These are phyloP conservation scores for Leptinotarsa defecta DNA, from an alignment of 1,140 invertebrate genomes.

Conservation along the genomic window DNA sequence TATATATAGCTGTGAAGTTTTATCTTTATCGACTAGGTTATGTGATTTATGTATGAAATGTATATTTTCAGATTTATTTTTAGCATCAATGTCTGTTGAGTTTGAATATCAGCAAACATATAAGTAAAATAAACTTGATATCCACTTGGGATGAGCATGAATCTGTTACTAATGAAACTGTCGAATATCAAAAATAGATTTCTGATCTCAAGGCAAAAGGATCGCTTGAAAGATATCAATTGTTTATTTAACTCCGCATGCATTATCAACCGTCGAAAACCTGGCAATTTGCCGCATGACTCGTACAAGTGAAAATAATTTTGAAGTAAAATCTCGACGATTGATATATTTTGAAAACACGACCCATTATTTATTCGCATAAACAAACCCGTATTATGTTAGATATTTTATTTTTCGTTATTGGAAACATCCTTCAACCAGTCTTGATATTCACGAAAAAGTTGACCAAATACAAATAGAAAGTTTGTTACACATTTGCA, in stretches of 20 bases:
- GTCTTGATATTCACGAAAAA: too few relatives aligned
- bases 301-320: slow-evolving; percentile 28
- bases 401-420: too few relatives aligned
- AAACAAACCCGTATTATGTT: too few relatives aligned
- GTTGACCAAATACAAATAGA: too few relatives aligned
- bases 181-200: neutral
- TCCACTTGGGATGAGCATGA: neutral
- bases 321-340: too few relatives aligned
- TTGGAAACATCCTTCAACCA: too few relatives aligned
- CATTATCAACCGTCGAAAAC: slow-evolving; percentile 21
- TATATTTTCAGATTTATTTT: neutral
- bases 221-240: slow-evolving; percentile 1
- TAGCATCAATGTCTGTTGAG: neutral
- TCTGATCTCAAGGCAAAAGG: neutral
- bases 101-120: neutral
- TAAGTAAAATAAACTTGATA: neutral
- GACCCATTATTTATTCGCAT: too few relatives aligned
- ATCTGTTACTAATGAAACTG: neutral
- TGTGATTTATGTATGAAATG: neutral
- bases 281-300: slow-evolving; percentile 30
- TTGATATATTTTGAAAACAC: too few relatives aligned
- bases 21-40: too few relatives aligned
- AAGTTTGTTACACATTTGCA: too few relatives aligned
- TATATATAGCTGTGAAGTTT: too few relatives aligned
- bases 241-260: slow-evolving; percentile 13